Evolutionary conservation across 2,888 invertebrate genomes (phyloP), one percentile per base, ranked within the genome.

Genomic region (Camponotus fellah): DNA sequence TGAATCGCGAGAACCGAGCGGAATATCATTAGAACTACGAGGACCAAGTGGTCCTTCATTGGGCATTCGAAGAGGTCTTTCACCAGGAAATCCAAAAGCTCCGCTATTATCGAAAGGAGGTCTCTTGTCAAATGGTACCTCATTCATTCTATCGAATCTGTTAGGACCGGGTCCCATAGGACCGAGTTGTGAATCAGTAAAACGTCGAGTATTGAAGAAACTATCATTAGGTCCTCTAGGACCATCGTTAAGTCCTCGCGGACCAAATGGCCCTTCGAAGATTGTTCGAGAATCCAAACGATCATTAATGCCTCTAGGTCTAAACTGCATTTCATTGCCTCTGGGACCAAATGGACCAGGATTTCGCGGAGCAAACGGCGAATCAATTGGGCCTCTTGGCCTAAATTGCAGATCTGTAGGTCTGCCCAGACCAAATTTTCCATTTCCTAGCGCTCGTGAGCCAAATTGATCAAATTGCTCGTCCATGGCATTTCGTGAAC

Each of bases 321-420:
- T 82, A n/a, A 86, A 90, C 21, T 64, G 86, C 58, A 75, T 80
- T 49, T 86, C 82, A n/a, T 32, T 66, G 0, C 77, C 80, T 66
- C 84, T 68, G 0, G 81, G 82, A 0, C 72, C 83, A 53, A 88
- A 76, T 69, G 85, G 87, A 0, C 66, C 56, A 8, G 83, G 40
- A 12, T 87, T 87, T 62, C 86, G 85, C 14, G 86, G 85, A 43
- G 85, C 86, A 83, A 91, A 90, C 6, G 71, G 66, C 9, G 64
- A 81, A 43, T 82, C 84, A n/a, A 66, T 75, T 0, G 82, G 66
- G 1, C 82, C 83, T 68, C 85, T 82, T 5, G 83, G 83, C 4
- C 84, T 86, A 58, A 89, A 82, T 9, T 46, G 69, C 2, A 66
- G 65, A 56, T 88, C 81, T 37, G 56, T 80, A 0, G 83, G 56